Evolutionary conservation across 2,113 vertebrate species (phyloP).

Genomic region (Sterna hirundo): DNA sequence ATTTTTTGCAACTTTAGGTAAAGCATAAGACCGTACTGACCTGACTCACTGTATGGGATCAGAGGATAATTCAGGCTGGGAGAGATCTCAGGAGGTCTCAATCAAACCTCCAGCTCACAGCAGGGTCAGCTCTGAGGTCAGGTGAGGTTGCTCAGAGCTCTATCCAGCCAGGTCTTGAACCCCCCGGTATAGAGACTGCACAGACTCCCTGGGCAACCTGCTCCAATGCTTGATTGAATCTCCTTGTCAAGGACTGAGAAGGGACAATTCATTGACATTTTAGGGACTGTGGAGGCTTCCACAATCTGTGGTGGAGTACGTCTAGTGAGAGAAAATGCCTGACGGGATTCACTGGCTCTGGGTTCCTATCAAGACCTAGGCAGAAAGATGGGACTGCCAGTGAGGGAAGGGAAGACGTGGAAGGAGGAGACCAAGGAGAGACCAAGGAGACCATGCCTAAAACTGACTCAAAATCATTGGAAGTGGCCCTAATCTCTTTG

Average conservation of each 20-base stretch:
- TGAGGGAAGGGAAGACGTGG: neutral
- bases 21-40: neutral
- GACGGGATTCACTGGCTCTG: neutral
- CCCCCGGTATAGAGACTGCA: neutral
- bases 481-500: neutral
- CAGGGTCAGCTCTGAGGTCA: neutral
- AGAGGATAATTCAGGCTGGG: neutral
- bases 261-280: neutral
- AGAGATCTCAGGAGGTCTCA: fast-evolving
- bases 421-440: neutral
- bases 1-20: neutral
- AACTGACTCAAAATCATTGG: neutral
- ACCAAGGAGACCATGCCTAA: neutral
- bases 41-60: neutral
- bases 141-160: neutral
- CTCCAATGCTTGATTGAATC: neutral
- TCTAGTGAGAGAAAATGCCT: neutral
- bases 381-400: neutral
- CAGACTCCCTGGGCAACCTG: neutral
- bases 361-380: neutral
- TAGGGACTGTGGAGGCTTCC: neutral
- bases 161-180: neutral
- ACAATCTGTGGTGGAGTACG: neutral
- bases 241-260: neutral
- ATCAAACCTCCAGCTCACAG: neutral